phyloP scores from a whole-genome alignment of 2,113 vertebrate genomes.

The Paralichthys olivaceus region DNA sequence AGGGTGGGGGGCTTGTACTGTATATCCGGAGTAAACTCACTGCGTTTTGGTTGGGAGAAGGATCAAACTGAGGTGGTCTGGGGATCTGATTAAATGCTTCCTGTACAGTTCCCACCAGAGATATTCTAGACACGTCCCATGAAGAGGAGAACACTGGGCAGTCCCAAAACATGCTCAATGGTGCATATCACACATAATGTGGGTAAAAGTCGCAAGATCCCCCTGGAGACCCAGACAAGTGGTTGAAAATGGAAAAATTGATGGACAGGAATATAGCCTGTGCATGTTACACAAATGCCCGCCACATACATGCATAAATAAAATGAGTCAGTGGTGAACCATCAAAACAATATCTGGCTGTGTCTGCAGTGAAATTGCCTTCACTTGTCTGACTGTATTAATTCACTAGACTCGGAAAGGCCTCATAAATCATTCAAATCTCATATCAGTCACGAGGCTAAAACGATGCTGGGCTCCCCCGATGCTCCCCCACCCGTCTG shows the following conservation, averaged over 20 bases:
- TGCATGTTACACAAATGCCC: background rate
- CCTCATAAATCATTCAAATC: constrained; percentile 70
- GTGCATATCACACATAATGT: background rate
- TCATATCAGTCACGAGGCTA: constrained; percentile 49
- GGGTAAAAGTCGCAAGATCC: background rate
- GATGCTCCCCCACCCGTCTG: background rate
- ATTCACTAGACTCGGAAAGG: constrained; percentile 38
- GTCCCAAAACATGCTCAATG: background rate
- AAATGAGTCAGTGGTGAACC: constrained; percentile 19
- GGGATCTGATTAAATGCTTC: constrained; percentile 56
- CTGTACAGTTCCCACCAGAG: constrained; percentile 39
- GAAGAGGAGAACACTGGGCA: constrained; percentile 3
- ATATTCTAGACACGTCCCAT: background rate
- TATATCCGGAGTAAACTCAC: constrained; percentile 44
- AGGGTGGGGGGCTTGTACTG: constrained; percentile 59
- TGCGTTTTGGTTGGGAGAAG: constrained; percentile 20
- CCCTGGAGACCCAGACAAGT: background rate
- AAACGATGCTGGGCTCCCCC: constrained; percentile 12
- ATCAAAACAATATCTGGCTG: constrained; percentile 37
- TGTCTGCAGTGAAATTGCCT: constrained; percentile 52
- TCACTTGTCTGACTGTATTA: constrained; percentile 56
- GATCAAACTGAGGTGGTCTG: constrained; percentile 35
- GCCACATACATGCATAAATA: constrained; percentile 1
- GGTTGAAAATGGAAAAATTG: background rate
- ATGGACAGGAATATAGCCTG: constrained; percentile 1